Evolutionary conservation across 2,797 vertebrate species (phyloP).

Genomic region (Sphenodon punctatus): DNA sequence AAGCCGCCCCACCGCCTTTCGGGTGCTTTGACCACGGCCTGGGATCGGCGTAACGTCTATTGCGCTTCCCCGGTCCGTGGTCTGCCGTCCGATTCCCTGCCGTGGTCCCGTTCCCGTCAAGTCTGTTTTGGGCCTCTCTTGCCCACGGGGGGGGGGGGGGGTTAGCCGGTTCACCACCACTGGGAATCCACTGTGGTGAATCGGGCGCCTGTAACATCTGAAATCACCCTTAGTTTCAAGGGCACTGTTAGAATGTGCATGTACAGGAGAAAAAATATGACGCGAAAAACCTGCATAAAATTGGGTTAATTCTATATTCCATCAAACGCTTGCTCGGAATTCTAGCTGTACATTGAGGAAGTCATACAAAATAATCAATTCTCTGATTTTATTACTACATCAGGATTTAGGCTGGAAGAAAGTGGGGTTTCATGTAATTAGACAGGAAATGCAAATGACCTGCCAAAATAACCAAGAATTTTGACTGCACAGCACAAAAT

Average conservation of each 20-base stretch:
- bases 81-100: too few species aligned
- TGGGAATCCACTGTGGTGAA: too few species aligned
- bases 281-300: background rate
- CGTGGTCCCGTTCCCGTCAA: too few species aligned
- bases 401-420: conserved; percentile 7
- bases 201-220: too few species aligned
- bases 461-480: conserved; percentile 39
- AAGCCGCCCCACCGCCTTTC: too few species aligned
- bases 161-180: too few species aligned
- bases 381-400: conserved; percentile 7
- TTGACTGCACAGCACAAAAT: background rate
- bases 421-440: background rate
- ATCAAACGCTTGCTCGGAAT: background rate
- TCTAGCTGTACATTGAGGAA: background rate
- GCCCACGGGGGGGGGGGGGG: too few species aligned
- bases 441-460: background rate
- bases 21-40: too few species aligned
- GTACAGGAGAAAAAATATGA: background rate
- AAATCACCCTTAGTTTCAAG: background rate
- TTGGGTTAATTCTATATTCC: conserved; percentile 7
- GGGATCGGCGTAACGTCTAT: too few species aligned
- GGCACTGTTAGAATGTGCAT: background rate
- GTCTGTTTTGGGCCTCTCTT: too few species aligned
- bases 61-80: too few species aligned
- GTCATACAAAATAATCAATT: conserved; percentile 18